Evolutionary conservation across 2,888 invertebrate species (phyloP).

Genomic region (Dorcus hopei): DNA sequence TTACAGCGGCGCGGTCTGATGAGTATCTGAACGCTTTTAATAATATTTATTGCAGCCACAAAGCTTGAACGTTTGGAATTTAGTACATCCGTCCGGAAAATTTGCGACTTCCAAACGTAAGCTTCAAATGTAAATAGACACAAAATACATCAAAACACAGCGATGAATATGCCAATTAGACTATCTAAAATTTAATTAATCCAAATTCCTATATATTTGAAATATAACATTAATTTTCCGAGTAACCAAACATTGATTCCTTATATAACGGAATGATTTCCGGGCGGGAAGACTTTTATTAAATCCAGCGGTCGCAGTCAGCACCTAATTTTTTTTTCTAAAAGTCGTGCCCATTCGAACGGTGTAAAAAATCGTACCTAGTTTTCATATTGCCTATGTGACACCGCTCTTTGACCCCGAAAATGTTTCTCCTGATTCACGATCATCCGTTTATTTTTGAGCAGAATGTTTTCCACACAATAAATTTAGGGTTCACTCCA

Average conservation of each 20-base stretch:
- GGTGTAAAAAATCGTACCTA: constrained; percentile 28
- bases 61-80: constrained; percentile 13
- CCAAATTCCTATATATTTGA: constrained; percentile 23
- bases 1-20: neutral
- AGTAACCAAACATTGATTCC: constrained; percentile 19
- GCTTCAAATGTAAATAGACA: constrained; percentile 25
- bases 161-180: constrained; percentile 42
- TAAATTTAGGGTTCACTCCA: constrained; percentile 22
- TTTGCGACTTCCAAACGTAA: constrained; percentile 20
- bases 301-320: constrained; percentile 43
- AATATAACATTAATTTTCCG: constrained; percentile 22
- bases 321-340: constrained; percentile 34
- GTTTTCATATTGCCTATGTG: constrained; percentile 30
- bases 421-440: constrained; percentile 7
- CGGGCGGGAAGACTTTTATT: constrained; percentile 50
- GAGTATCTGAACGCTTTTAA: neutral
- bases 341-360: constrained; percentile 46
- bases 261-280: constrained; percentile 37
- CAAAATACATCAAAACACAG: constrained; percentile 43
- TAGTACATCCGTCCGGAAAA: constrained; percentile 1
- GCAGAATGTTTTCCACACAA: constrained; percentile 15
- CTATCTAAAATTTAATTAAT: constrained; percentile 33
- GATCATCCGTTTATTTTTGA: constrained; percentile 3
- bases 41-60: constrained; percentile 25
- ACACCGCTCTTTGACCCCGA: constrained; percentile 25